phyloP scores from a whole-genome alignment of 2,113 vertebrate genomes.

The Prietella phreatophila region DNA sequence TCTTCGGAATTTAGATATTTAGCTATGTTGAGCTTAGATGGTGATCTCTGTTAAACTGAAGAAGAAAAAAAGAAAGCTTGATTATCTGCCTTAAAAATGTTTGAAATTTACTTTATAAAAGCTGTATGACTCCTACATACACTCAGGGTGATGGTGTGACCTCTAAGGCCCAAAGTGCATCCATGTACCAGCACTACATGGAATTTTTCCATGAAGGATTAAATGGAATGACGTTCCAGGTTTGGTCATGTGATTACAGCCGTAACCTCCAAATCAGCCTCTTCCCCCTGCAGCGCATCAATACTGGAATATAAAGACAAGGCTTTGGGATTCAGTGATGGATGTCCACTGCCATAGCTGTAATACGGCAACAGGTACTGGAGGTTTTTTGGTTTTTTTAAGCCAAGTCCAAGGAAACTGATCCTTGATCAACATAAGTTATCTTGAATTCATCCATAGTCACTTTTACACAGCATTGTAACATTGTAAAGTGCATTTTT shows the following conservation, averaged over 20 bases:
- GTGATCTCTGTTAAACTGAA: background rate
- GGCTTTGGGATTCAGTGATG: background rate
- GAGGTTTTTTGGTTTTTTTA: background rate
- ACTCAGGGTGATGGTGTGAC: background rate
- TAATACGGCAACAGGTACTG: background rate
- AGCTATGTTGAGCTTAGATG: background rate
- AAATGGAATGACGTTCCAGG: background rate
- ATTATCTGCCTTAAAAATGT: background rate
- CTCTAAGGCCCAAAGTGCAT: background rate
- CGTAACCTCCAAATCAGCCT: background rate
- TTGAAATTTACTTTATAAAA: background rate
- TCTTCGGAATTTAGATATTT: too few relatives aligned
- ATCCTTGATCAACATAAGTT: background rate
- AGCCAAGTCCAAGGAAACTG: background rate
- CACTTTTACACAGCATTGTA: constrained; percentile 1
- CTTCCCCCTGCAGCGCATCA: background rate
- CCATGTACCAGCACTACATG: background rate
- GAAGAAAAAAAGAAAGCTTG: background rate
- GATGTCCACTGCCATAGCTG: background rate
- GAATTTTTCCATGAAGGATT: background rate
- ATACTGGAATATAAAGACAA: background rate
- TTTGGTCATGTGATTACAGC: background rate
- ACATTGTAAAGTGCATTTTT: background rate
- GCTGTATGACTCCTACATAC: background rate
- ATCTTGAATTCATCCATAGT: background rate